phyloP scores from a whole-genome alignment of 2,113 vertebrate species.

The Pipa parva region DNA sequence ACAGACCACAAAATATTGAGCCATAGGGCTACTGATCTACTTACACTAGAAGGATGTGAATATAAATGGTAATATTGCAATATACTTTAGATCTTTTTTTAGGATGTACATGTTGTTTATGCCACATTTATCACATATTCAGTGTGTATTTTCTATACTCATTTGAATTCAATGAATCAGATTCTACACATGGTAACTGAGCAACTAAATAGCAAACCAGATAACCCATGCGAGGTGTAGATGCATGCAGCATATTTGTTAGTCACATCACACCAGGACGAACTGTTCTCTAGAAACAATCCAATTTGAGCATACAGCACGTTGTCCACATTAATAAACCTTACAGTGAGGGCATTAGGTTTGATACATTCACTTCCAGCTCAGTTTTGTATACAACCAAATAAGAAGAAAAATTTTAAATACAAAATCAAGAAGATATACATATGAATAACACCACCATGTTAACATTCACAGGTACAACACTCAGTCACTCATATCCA shows the following conservation, averaged over 20 bases:
- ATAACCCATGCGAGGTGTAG: constrained; percentile 61
- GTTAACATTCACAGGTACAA: constrained; percentile 9
- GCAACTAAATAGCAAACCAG: constrained; percentile 54
- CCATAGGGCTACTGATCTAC: constrained; percentile 49
- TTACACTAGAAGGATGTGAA: constrained; percentile 50
- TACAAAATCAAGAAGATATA: constrained; percentile 60
- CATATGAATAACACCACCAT: constrained; percentile 54
- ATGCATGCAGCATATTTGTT: constrained; percentile 53
- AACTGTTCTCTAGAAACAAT: constrained; percentile 43
- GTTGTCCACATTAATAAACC: constrained; percentile 53
- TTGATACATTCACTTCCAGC: constrained; percentile 33
- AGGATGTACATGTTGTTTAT: constrained; percentile 53
- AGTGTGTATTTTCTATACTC: constrained; percentile 60
- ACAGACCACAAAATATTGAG: constrained; percentile 35
- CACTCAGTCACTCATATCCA: constrained; percentile 96
- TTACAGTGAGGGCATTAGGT: constrained; percentile 17
- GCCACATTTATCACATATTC: constrained; percentile 61
- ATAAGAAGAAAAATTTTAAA: constrained; percentile 71
- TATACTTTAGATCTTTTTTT: constrained; percentile 51
- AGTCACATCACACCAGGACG: constrained; percentile 52
- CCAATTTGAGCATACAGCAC: constrained; percentile 46
- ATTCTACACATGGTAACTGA: constrained; percentile 56
- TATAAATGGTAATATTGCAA: constrained; percentile 46
- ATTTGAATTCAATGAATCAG: constrained; percentile 55
- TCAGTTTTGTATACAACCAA: constrained; percentile 64